These are phyloP conservation scores for Sebastes miniatus DNA, from an alignment of 2,797 vertebrate species.

Conservation along the genomic window DNA sequence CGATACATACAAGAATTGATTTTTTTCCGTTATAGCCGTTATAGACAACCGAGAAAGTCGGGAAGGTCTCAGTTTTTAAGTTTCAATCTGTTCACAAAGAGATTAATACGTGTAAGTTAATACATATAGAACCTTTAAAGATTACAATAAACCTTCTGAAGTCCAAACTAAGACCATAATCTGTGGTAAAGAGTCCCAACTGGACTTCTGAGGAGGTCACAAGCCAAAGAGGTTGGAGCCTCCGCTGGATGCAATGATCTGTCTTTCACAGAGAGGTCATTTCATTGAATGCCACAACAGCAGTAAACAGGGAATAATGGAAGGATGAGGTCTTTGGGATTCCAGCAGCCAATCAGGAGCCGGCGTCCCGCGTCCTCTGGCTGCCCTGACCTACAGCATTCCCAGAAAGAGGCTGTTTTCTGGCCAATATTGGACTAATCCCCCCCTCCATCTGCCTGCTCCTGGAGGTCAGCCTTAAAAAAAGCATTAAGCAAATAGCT, in stretches of 20 bases:
- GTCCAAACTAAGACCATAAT: background rate
- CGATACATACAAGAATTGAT: no score
- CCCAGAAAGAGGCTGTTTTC: constrained; percentile 86
- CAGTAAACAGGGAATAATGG: constrained; percentile 38
- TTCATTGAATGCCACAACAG: constrained; percentile 17
- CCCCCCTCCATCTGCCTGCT: constrained; percentile 79
- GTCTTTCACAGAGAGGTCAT: background rate
- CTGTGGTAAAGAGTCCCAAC: background rate
- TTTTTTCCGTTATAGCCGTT: no score
- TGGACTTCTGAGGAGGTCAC: background rate
- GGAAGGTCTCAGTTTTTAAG: no score
- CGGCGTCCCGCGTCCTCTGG: constrained; percentile 74
- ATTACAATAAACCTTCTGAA: no score
- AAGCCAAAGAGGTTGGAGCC: background rate
- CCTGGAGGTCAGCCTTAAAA: constrained; percentile 93
- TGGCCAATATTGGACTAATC: constrained; percentile 84
- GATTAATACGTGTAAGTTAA: no score
- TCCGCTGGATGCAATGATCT: no score
- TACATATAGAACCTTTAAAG: no score
- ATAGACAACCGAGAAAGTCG: no score
- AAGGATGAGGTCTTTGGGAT: constrained; percentile 30
- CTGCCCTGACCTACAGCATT: constrained; percentile 87
- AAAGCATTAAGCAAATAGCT: constrained; percentile 95
- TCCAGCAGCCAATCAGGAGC: constrained; percentile 61
- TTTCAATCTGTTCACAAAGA: no score